Evolutionary conservation across 2,113 vertebrate genomes (phyloP).

Genomic region (Telmatochromis brichardi): DNA sequence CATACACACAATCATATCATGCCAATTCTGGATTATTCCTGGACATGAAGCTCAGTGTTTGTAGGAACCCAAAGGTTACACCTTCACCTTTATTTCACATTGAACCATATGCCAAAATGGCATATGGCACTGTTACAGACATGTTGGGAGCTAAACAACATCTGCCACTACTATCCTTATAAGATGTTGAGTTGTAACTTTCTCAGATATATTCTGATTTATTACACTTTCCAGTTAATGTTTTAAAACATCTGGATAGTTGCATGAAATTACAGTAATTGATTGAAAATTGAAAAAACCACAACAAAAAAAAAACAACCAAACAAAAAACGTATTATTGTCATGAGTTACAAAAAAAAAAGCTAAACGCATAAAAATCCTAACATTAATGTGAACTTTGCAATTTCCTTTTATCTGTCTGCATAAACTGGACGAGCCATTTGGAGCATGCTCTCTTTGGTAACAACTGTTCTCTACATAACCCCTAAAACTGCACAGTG

Average conservation of each 20-base stretch:
- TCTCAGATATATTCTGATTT: background rate
- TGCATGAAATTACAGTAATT: background rate
- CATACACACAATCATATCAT: background rate
- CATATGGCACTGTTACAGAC: background rate
- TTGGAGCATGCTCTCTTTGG: background rate
- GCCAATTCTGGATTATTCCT: background rate
- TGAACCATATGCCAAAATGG: background rate
- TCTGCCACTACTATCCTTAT: background rate
- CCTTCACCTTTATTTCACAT: background rate
- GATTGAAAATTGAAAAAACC: background rate
- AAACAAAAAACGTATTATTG: background rate
- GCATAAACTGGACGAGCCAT: background rate
- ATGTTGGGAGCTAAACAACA: background rate
- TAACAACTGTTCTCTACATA: constrained; percentile 3
- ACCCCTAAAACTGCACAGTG: constrained; percentile 3
- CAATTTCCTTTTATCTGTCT: background rate
- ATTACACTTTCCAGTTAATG: background rate
- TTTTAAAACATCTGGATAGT: background rate
- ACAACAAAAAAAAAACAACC: rapidly evolving
- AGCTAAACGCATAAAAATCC: background rate
- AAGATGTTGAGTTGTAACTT: background rate
- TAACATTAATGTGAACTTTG: background rate
- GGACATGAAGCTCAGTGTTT: background rate
- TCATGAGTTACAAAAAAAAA: background rate
- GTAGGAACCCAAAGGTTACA: background rate